Conservation (phyloP, 2,888 invertebrate species). For the Lobophora halterata region DNA sequence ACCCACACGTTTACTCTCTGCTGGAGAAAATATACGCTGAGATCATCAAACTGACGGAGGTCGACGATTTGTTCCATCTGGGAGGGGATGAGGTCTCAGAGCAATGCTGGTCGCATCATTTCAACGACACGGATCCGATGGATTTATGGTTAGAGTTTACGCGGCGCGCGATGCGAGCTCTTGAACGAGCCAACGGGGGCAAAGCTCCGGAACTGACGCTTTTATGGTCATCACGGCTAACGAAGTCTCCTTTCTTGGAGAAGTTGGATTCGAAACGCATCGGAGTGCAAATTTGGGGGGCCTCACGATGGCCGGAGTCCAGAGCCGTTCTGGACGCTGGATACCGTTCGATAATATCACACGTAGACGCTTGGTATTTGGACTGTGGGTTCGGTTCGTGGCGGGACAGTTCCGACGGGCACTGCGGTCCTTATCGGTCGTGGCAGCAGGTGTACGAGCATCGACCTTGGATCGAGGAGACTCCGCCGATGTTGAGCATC, state of each 20-base stretch:
- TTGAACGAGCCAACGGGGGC: constrained; percentile 83
- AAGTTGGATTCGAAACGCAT: constrained; percentile 77
- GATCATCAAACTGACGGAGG: constrained; percentile 86
- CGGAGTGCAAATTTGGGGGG: constrained; percentile 90
- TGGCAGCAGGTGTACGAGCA: constrained; percentile 94
- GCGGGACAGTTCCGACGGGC: constrained; percentile 91
- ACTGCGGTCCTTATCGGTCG: constrained; percentile 92
- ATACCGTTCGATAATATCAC: constrained; percentile 88
- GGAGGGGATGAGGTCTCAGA: constrained; percentile 93
- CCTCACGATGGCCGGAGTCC: constrained; percentile 90
- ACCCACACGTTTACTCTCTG: constrained; percentile 87
- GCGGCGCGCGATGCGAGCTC: constrained; percentile 79
- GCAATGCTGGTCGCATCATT: constrained; percentile 88
- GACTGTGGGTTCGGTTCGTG: constrained; percentile 94
- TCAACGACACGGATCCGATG: constrained; percentile 88
- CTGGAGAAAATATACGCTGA: constrained; percentile 88
- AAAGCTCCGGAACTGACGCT: constrained; percentile 80
- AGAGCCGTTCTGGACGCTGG: constrained; percentile 88
- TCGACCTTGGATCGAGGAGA: constrained; percentile 84
- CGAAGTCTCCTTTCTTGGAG: constrained; percentile 85
- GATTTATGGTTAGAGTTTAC: constrained; percentile 91
- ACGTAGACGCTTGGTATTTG: constrained; percentile 93
- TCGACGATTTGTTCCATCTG: constrained; percentile 89
- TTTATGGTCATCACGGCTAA: constrained; percentile 89
- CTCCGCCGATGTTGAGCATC: constrained; percentile 67